Conservation (phyloP, 2,888 invertebrate species). For the Melanostoma scalare region DNA sequence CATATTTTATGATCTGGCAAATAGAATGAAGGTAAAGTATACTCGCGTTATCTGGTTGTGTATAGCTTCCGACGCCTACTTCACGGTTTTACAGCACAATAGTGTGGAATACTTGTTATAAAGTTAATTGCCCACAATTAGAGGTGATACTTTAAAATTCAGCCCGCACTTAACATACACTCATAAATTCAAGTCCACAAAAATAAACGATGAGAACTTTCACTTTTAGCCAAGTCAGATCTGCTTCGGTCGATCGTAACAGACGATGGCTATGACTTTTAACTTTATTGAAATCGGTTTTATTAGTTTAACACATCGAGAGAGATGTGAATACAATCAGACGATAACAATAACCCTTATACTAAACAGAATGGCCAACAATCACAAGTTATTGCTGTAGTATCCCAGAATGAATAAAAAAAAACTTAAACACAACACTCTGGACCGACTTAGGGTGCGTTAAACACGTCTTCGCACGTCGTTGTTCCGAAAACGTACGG, state of each 20-base stretch:
- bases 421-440: background rate
- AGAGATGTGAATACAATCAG: conserved; percentile 24
- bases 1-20: conserved; percentile 67
- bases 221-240: conserved; percentile 47
- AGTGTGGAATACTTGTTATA: conserved; percentile 50
- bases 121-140: conserved; percentile 37
- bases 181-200: conserved; percentile 45
- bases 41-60: conserved; percentile 30
- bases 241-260: conserved; percentile 2
- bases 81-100: conserved; percentile 37
- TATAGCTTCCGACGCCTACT: conserved; percentile 34
- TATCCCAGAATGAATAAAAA: conserved; percentile 31
- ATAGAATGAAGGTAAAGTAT: conserved; percentile 38
- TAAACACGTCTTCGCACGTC: conserved; percentile 75
- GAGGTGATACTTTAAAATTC: conserved; percentile 47
- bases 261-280: conserved; percentile 58
- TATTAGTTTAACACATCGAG: conserved; percentile 62
- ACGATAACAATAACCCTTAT: conserved; percentile 43
- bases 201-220: conserved; percentile 40
- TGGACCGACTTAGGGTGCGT: conserved; percentile 23
- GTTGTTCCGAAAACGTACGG: conserved; percentile 78
- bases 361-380: conserved; percentile 49
- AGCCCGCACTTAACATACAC: conserved; percentile 38
- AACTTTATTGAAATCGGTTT: conserved; percentile 64
- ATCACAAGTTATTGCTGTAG: conserved; percentile 42